phyloP scores from a whole-genome alignment of 2,113 vertebrate genomes.

The Pagrus major region DNA sequence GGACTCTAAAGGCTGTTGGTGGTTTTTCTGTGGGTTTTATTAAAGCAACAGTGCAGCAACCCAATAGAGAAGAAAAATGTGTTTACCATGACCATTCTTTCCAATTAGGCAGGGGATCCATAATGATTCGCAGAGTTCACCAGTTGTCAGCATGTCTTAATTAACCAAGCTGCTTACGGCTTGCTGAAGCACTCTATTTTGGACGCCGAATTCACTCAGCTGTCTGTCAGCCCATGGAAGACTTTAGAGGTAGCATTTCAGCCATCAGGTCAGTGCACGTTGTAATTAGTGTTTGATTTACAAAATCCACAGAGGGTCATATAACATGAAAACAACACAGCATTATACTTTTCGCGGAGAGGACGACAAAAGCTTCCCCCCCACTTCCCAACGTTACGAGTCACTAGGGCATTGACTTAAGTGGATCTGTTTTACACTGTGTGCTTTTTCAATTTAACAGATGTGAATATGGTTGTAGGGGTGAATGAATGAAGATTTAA shows the following conservation, averaged over 20 bases:
- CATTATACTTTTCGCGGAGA: conserved; percentile 39
- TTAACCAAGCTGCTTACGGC: conserved; percentile 86
- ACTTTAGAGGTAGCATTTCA: conserved; percentile 88
- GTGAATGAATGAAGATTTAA: conserved; percentile 74
- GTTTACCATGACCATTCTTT: conserved; percentile 65
- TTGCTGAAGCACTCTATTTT: conserved; percentile 88
- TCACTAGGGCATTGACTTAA: conserved; percentile 57
- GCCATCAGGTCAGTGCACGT: conserved; percentile 88
- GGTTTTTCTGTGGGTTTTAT: neutral
- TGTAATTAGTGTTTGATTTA: conserved; percentile 91
- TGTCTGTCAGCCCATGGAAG: conserved; percentile 88
- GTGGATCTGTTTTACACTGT: conserved; percentile 67
- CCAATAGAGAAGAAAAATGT: conserved; percentile 46
- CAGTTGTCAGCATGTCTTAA: conserved; percentile 87
- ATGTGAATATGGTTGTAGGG: conserved; percentile 54
- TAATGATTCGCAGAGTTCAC: conserved; percentile 82
- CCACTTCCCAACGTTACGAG: conserved; percentile 31
- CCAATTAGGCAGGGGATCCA: conserved; percentile 88
- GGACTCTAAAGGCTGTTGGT: neutral
- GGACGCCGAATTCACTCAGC: conserved; percentile 83
- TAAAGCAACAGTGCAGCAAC: conserved; percentile 19
- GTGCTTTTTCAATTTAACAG: conserved; percentile 70
- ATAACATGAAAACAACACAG: conserved; percentile 70
- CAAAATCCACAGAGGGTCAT: conserved; percentile 82
- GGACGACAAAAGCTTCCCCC: conserved; percentile 13